These are phyloP conservation scores for Tarsius wallacei DNA, from an alignment of 2,797 vertebrate genomes.

Conservation along the genomic window DNA sequence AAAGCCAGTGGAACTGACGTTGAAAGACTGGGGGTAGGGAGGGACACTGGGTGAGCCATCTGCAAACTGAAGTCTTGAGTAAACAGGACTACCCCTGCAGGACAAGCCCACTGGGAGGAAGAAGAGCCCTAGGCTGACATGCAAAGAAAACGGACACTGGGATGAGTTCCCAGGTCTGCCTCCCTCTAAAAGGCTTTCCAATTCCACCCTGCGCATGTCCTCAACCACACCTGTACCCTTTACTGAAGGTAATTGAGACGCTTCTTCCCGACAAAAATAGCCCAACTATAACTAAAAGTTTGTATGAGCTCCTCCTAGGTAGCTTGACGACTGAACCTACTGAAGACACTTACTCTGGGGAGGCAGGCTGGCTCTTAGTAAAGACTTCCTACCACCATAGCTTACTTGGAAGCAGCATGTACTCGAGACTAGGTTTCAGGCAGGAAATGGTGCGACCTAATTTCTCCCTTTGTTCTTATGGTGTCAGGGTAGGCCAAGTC, in stretches of 20 bases:
- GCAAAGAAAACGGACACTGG: not conserved
- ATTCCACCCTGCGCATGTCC: not conserved
- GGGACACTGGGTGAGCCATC: not conserved
- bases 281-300: not conserved
- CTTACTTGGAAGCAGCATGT: slow-evolving; percentile 35
- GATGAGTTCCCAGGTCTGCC: not conserved
- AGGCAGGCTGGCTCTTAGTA: not conserved
- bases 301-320: not conserved
- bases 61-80: not conserved
- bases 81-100: not conserved
- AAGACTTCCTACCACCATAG: not conserved
- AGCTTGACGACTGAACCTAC: not conserved
- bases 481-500: slow-evolving; percentile 20
- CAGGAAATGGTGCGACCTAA: slow-evolving; percentile 53
- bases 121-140: not conserved
- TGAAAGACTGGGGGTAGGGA: slow-evolving; percentile 24
- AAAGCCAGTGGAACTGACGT: not conserved
- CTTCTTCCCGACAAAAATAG: not conserved
- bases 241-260: not conserved
- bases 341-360: slow-evolving; percentile 7
- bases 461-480: slow-evolving; percentile 67
- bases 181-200: not conserved
- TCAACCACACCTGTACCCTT: not conserved
- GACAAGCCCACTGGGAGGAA: not conserved
- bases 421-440: slow-evolving; percentile 38